Base-by-base conservation (phyloP, 2,888 invertebrate species). In the Melieria omissa region DNA sequence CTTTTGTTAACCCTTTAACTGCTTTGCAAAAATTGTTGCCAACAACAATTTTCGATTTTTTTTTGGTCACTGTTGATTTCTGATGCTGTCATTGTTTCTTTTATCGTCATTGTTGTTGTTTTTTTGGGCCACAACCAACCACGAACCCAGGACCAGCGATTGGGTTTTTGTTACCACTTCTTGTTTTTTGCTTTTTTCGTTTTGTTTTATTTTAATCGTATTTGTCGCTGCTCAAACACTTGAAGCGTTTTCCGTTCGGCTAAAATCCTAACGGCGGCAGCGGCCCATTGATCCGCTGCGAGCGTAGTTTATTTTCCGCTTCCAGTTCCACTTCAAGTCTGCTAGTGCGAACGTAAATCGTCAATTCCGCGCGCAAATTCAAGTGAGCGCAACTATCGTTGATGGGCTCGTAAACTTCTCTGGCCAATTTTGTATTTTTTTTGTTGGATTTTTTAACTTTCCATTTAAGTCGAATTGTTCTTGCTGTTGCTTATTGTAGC, bases 251-350 rank as follows among this genome's bases (percentile, higher is more conserved):
- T 77, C 72, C 75, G 66, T 71, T 77, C 69, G 71, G 68, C 71
- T 58, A 68, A 75, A 75, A 72, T 74, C 66, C 47, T 70, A 70
- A 74, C 64, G 71, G 73, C 68, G 52, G 42, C 8, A 55, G 29
- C 55, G 46, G 29, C 57, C 41, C 65, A 57, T 57, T 66, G 66
- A 66, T 67, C 67, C 60, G 49, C 49, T 46, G 47, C 42, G 69
- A 69, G 62, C 65, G 41, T 57, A 47, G 70, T 60, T 72, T 65
- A 63, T 70, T 71, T 71, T 70, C 69, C 63, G 57, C 65, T 65
- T 65, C 71, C 66, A 63, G 52, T 69, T 78, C 74, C 77, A 77
- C 77, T 79, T 76, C 74, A 79, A 79, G 75, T 75, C 70, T 73
- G 66, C 71, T 60, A 72, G 72, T 75, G 71, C 73, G 67, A 74